Evolutionary conservation across 2,888 invertebrate species (phyloP).

Genomic region (Coenonympha glycerion): DNA sequence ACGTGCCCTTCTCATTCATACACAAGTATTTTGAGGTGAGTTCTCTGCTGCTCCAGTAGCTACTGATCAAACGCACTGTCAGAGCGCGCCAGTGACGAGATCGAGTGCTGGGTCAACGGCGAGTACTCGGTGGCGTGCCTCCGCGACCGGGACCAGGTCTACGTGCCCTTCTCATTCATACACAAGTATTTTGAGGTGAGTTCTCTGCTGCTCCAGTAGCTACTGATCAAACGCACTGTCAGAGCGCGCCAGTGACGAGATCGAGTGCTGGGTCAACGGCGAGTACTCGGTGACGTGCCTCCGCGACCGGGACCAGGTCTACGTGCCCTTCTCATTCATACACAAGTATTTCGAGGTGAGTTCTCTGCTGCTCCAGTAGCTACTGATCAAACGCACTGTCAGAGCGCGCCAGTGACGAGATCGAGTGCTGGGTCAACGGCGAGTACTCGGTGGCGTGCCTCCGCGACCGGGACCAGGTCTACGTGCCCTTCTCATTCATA

Average conservation of each 20-base stretch:
- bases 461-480: constrained; percentile 89
- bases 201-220: too few relatives aligned
- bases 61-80: constrained; percentile 44
- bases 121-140: constrained; percentile 87
- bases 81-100: constrained; percentile 73
- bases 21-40: constrained; percentile 94
- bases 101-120: constrained; percentile 92
- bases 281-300: constrained; percentile 87
- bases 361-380: too few relatives aligned
- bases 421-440: constrained; percentile 92
- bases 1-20: constrained; percentile 93
- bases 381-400: constrained; percentile 44
- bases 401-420: constrained; percentile 73
- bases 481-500: constrained; percentile 93
- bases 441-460: constrained; percentile 87
- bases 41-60: too few relatives aligned
- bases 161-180: constrained; percentile 93
- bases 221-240: constrained; percentile 44
- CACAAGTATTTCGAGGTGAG: constrained; percentile 94
- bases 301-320: constrained; percentile 89
- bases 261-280: constrained; percentile 92
- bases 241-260: constrained; percentile 73
- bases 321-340: constrained; percentile 93
- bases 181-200: constrained; percentile 94
- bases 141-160: constrained; percentile 89